These are phyloP conservation scores for Lycocerus yunnanus DNA, from an alignment of 2,888 invertebrate species.

Conservation along the genomic window DNA sequence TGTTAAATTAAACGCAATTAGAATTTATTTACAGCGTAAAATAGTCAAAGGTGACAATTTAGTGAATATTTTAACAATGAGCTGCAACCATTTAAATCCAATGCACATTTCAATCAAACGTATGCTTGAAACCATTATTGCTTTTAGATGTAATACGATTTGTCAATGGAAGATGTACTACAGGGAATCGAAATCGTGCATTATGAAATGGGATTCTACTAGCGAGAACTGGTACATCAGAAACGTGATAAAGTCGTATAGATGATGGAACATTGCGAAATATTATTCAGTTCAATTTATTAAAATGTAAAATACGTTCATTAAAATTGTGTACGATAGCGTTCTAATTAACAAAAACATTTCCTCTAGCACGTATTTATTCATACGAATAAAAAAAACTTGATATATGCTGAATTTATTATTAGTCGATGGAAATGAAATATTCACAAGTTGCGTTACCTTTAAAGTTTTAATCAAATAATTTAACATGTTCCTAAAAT, in stretches of 20 bases:
- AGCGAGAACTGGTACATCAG: conserved; percentile 16
- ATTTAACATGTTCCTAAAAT: background rate
- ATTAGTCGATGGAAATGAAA: background rate
- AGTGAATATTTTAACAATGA: background rate
- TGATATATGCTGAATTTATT: background rate
- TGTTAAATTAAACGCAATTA: background rate
- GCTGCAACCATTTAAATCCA: conserved; percentile 17
- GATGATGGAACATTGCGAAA: background rate
- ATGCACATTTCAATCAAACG: conserved; percentile 19
- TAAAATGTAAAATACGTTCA: background rate
- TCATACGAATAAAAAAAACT: background rate
- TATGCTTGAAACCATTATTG: conserved; percentile 20
- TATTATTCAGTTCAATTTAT: background rate
- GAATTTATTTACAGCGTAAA: background rate
- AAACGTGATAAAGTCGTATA: conserved; percentile 9
- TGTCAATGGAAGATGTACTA: conserved; percentile 29
- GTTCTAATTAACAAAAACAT: background rate
- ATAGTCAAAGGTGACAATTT: background rate
- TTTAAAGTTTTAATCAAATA: background rate
- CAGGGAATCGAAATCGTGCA: conserved; percentile 30
- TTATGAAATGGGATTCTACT: conserved; percentile 28
- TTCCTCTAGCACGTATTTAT: background rate
- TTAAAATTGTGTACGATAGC: background rate
- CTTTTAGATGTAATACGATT: conserved; percentile 29
- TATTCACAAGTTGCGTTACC: background rate